These are phyloP conservation scores for Deilephila elpenor DNA, from an alignment of 2,888 invertebrate species.

Conservation along the genomic window DNA sequence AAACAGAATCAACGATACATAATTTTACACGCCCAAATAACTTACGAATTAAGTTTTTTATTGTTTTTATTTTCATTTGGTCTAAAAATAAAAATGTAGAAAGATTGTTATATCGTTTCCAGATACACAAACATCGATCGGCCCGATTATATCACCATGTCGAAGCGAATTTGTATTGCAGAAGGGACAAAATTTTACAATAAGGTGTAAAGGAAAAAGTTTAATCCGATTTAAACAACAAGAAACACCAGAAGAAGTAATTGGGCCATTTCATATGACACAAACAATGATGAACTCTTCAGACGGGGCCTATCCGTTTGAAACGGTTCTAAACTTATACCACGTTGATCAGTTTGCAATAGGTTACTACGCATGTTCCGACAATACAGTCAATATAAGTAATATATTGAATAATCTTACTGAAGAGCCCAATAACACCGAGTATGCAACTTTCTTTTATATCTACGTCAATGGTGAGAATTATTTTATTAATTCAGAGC, in stretches of 20 bases:
- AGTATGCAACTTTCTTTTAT: constrained; percentile 71
- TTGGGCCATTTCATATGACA: constrained; percentile 49
- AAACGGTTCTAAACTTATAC: constrained; percentile 73
- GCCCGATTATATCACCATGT: constrained; percentile 67
- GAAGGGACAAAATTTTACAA: constrained; percentile 71
- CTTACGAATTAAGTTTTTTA: too few relatives aligned
- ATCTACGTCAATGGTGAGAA: constrained; percentile 79
- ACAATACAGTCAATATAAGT: constrained; percentile 62
- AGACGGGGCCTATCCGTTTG: constrained; percentile 64
- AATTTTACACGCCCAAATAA: too few relatives aligned
- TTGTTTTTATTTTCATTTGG: not conserved
- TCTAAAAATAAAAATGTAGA: constrained; percentile 24
- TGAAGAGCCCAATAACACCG: constrained; percentile 68
- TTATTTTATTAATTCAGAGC: constrained; percentile 29
- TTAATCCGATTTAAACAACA: constrained; percentile 68
- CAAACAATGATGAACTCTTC: constrained; percentile 39
- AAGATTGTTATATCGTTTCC: constrained; percentile 61
- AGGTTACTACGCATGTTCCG: constrained; percentile 84
- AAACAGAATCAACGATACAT: too few relatives aligned
- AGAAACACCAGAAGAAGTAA: constrained; percentile 64
- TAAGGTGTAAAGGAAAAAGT: constrained; percentile 65
- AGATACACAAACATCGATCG: constrained; percentile 65
- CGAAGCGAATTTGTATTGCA: constrained; percentile 68
- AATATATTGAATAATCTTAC: constrained; percentile 59
- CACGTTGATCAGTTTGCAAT: constrained; percentile 77